Evolutionary conservation across 2,113 vertebrate genomes (phyloP).

Genomic region (Gadus macrocephalus): DNA sequence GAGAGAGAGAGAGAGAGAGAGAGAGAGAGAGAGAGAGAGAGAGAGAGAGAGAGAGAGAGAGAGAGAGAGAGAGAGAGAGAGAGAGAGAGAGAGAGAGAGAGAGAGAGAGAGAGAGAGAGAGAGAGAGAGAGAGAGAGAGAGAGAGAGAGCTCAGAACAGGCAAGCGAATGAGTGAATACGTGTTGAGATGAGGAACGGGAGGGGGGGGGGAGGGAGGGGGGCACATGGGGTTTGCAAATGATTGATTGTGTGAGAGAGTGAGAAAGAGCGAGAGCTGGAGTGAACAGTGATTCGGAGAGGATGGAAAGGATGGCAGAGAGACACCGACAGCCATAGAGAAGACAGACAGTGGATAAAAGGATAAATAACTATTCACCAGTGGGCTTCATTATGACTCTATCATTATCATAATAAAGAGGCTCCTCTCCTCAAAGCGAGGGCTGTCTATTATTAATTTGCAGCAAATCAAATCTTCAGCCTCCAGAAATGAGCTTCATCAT

Average conservation of each 20-base stretch:
- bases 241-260: constrained; percentile 4
- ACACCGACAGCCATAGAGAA: background rate
- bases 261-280: background rate
- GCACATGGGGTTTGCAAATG: constrained; percentile 2
- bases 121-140: constrained; percentile 26
- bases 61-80: too few species aligned
- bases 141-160: background rate
- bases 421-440: constrained; percentile 33
- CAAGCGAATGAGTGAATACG: too few species aligned
- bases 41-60: constrained; percentile 12
- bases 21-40: constrained; percentile 12
- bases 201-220: too few species aligned
- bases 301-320: background rate
- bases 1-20: constrained; percentile 28
- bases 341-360: constrained; percentile 9
- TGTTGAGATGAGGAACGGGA: too few species aligned
- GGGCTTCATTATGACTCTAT: constrained; percentile 40
- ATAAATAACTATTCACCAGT: constrained; percentile 40
- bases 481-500: constrained; percentile 25
- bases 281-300: constrained; percentile 35
- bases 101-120: constrained; percentile 18
- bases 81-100: background rate
- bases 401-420: constrained; percentile 44
- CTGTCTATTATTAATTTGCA: constrained; percentile 31
- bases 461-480: constrained; percentile 25